Percentiles rank a stretch among this genome's conserved stretches.
These are phyloP conservation scores for Drosophila fulvimacula DNA, from an alignment of 2,888 invertebrate species.

Conservation along the genomic window DNA sequence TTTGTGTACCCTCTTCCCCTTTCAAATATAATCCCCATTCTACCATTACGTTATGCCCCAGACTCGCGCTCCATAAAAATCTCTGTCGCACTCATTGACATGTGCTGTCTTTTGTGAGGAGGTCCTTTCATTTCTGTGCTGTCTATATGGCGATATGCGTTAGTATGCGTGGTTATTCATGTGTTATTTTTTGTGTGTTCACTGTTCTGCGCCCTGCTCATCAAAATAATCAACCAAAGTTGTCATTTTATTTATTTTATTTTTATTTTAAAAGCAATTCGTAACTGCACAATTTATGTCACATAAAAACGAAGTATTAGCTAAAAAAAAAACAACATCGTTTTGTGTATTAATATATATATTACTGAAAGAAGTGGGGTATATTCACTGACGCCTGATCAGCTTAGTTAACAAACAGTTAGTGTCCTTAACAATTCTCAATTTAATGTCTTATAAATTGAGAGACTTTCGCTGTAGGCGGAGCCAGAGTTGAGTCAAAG, in stretches of 20 bases:
- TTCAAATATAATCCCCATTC: not conserved
- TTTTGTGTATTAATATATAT: slow-evolving; percentile 23
- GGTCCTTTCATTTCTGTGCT: slow-evolving; percentile 1
- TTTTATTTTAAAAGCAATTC: slow-evolving; percentile 60
- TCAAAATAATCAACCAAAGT: slow-evolving; percentile 77
- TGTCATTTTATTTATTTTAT: slow-evolving; percentile 47
- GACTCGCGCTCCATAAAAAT: slow-evolving; percentile 45
- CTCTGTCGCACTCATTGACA: slow-evolving; percentile 68
- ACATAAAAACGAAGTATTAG: slow-evolving; percentile 68
- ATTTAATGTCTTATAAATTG: not conserved
- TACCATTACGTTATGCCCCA: slow-evolving; percentile 18
- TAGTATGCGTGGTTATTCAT: slow-evolving; percentile 8
- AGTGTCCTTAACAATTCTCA: not conserved
- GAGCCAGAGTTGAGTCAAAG: no score
- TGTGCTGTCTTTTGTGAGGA: slow-evolving; percentile 59
- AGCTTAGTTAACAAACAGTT: not conserved
- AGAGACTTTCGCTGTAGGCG: no score
- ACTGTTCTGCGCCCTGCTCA: slow-evolving; percentile 67
- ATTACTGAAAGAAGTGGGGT: not conserved
- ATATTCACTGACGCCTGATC: slow-evolving; percentile 3
- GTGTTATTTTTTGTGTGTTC: slow-evolving; percentile 35
- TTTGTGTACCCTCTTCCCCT: slow-evolving; percentile 39
- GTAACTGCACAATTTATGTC: slow-evolving; percentile 64
- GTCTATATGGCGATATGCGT: slow-evolving; percentile 10
- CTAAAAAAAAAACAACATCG: slow-evolving; percentile 51